Evolutionary conservation across 2,888 invertebrate genomes (phyloP).

Genomic region (Entomobrya proxima): DNA sequence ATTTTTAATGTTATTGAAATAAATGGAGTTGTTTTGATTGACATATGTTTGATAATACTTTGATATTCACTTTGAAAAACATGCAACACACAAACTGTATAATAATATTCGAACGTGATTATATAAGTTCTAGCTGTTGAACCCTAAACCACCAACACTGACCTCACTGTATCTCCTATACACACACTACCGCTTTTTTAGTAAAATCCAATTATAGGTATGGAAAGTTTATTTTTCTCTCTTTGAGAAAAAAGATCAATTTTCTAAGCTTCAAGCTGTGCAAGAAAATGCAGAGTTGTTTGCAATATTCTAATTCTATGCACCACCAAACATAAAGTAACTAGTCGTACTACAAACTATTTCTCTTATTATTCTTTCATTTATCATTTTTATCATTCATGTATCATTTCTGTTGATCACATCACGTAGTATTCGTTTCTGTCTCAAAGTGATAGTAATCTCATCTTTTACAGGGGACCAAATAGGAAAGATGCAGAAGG

Average conservation of each 20-base stretch:
- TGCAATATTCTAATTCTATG: background rate
- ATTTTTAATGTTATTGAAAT: background rate
- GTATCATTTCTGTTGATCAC: background rate
- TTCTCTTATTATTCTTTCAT: slow-evolving; percentile 42
- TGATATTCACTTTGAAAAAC: slow-evolving; percentile 15
- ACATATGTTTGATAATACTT: background rate
- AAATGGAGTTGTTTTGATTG: background rate
- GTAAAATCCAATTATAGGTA: slow-evolving; percentile 32
- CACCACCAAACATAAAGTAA: too few species aligned
- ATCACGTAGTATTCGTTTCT: background rate
- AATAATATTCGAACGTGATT: slow-evolving; percentile 6
- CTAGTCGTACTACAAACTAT: background rate
- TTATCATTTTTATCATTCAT: slow-evolving; percentile 35
- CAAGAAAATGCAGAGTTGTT: slow-evolving; percentile 4
- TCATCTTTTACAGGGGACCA: slow-evolving; percentile 26
- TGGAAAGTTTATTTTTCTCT: slow-evolving; percentile 4
- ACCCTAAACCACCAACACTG: slow-evolving; percentile 28
- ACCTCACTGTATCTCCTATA: too few species aligned
- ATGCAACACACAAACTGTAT: slow-evolving; percentile 9
- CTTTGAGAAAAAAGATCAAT: background rate
- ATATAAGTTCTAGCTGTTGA: too few species aligned
- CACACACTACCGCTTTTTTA: background rate
- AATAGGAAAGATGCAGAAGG: slow-evolving; percentile 38
- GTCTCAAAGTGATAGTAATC: slow-evolving; percentile 26
- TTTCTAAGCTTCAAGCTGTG: background rate